Conservation (phyloP, 2,888 invertebrate genomes). For the Cremastinae sp. region DNA sequence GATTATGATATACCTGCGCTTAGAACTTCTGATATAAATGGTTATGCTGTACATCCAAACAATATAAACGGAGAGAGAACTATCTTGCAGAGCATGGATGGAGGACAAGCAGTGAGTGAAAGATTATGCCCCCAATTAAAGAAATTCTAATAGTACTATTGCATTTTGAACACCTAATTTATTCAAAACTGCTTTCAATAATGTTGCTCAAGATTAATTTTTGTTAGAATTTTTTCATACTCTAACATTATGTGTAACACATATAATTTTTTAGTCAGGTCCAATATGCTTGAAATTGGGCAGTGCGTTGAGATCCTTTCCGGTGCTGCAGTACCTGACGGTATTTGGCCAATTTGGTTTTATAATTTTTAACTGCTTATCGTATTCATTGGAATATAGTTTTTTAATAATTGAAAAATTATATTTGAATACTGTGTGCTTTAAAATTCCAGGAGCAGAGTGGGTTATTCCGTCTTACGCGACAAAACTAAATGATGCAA, state of each 20-base stretch:
- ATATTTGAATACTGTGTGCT: constrained; percentile 75
- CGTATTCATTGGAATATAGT: too few species aligned
- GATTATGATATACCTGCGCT: constrained; percentile 93
- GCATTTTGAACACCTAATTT: background rate
- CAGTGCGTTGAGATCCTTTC: constrained; percentile 95
- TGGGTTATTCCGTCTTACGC: constrained; percentile 94
- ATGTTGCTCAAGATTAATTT: too few species aligned
- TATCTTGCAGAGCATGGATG: constrained; percentile 87
- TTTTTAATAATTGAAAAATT: background rate
- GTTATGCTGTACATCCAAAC: constrained; percentile 92
- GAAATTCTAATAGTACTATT: too few species aligned
- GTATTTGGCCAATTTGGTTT: constrained; percentile 71
- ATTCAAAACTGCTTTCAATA: too few species aligned
- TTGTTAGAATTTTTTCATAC: too few species aligned
- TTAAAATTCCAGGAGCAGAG: constrained; percentile 81
- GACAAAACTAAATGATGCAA: constrained; percentile 87
- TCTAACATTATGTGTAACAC: too few species aligned
- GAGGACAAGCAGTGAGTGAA: constrained; percentile 86
- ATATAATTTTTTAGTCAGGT: constrained; percentile 68
- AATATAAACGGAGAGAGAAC: constrained; percentile 87
- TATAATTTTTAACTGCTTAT: background rate
- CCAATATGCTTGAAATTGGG: constrained; percentile 80
- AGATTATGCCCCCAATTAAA: too few species aligned
- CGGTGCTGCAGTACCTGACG: constrained; percentile 93
- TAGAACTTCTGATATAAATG: constrained; percentile 97